phyloP scores from a whole-genome alignment of 1,140 invertebrate genomes.

The Wasmannia auropunctata region DNA sequence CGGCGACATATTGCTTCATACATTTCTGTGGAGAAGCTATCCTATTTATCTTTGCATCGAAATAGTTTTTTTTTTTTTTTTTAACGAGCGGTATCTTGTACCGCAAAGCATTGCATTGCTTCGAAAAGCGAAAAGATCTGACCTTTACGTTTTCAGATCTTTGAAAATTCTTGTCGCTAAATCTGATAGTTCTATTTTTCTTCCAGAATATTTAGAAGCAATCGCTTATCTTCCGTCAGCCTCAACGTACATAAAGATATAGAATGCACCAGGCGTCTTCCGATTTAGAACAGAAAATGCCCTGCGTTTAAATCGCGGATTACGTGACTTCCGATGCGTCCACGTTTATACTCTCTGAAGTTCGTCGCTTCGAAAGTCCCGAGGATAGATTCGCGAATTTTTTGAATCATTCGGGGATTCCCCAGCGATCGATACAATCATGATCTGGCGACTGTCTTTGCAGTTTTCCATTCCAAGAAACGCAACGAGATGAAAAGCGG shows the following conservation, averaged over 20 bases:
- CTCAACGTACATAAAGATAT: constrained; percentile 69
- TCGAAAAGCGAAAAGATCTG: not conserved
- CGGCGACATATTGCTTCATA: not conserved
- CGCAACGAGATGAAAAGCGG: not conserved
- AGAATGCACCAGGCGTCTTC: constrained; percentile 77
- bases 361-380: not conserved
- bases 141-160: not conserved
- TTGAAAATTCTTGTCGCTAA: not conserved
- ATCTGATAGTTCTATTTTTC: not conserved
- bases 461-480: not conserved
- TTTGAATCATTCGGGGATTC: not conserved
- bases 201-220: not conserved
- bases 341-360: not conserved
- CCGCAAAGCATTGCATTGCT: not conserved
- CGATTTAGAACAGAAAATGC: constrained; percentile 77
- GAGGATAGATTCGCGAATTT: not conserved
- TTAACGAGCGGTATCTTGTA: not conserved
- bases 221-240: not conserved
- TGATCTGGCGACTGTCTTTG: not conserved
- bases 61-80: not conserved
- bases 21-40: not conserved
- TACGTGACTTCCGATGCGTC: constrained; percentile 7
- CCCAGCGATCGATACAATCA: not conserved
- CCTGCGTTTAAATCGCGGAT: not conserved
- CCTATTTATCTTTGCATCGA: not conserved